Evolutionary conservation across 2,113 vertebrate species (phyloP).

Genomic region (Pomatorhinus ruficollis): DNA sequence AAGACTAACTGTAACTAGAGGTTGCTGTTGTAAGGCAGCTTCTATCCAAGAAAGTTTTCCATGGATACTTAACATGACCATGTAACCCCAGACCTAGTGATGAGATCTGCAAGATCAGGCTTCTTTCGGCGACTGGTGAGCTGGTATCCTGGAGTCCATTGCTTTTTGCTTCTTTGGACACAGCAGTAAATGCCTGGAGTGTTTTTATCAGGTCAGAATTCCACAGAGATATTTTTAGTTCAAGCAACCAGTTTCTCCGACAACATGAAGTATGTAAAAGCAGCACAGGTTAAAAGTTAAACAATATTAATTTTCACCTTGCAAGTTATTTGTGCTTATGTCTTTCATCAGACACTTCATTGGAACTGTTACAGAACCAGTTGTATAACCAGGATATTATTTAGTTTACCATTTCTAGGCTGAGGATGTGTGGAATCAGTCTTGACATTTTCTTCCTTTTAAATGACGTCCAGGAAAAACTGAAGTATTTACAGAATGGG

Average conservation of each 20-base stretch:
- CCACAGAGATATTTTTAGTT: not conserved
- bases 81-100: not conserved
- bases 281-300: not conserved
- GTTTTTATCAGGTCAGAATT: slow-evolving; percentile 37
- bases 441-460: not conserved
- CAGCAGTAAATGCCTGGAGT: not conserved
- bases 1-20: not conserved
- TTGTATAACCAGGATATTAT: not conserved
- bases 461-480: not conserved
- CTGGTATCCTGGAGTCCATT: not conserved
- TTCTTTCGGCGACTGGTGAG: not conserved
- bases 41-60: not conserved
- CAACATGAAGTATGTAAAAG: not conserved
- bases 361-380: not conserved
- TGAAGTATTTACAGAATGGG: not conserved
- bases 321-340: not conserved
- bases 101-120: rapidly evolving
- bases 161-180: not conserved
- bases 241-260: not conserved
- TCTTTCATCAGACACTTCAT: not conserved
- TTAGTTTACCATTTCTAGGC: not conserved
- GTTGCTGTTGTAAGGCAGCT: not conserved
- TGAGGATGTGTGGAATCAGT: not conserved
- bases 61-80: not conserved
- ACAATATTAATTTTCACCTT: not conserved